Percentiles rank a stretch among this genome's conserved stretches.
These are phyloP conservation scores for Agelas oroides DNA, from an alignment of 37 sponge, comb jelly and placozoan genomes.

Conservation along the genomic window DNA sequence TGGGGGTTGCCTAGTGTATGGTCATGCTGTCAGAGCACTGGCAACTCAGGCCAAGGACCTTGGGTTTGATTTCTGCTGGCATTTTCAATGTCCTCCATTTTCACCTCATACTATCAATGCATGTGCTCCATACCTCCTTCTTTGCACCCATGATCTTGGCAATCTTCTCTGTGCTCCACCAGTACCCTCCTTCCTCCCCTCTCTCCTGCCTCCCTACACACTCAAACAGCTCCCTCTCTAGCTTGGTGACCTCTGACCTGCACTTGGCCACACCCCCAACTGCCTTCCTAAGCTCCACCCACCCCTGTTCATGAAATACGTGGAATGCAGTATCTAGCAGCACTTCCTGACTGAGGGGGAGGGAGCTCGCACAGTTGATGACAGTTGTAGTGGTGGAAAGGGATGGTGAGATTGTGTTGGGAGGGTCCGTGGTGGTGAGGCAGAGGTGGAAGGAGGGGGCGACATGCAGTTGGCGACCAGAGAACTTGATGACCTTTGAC, in stretches of 20 bases:
- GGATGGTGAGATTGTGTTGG: conserved; percentile 8
- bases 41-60: too few relatives aligned
- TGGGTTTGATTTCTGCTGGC: too few relatives aligned
- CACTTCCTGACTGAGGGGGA: conserved; percentile 41
- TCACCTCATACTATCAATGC: too few relatives aligned
- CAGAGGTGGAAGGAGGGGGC: conserved; percentile 57
- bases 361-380: conserved; percentile 29
- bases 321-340: conserved; percentile 19
- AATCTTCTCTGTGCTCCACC: conserved; percentile 26
- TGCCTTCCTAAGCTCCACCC: background rate
- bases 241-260: conserved; percentile 10
- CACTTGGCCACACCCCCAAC: conserved; percentile 7
- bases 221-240: conserved; percentile 33
- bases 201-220: background rate
- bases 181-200: background rate
- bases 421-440: conserved; percentile 52
- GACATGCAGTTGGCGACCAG: conserved; percentile 61
- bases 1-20: too few relatives aligned
- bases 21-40: too few relatives aligned
- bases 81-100: too few relatives aligned
- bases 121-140: conserved; percentile 33
- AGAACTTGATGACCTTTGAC: conserved; percentile 35
- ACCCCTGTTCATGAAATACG: background rate
- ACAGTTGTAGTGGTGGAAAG: conserved; percentile 14
- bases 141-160: background rate